Conservation (phyloP, 2,888 invertebrate genomes). For the Drosophila macrospina region DNA sequence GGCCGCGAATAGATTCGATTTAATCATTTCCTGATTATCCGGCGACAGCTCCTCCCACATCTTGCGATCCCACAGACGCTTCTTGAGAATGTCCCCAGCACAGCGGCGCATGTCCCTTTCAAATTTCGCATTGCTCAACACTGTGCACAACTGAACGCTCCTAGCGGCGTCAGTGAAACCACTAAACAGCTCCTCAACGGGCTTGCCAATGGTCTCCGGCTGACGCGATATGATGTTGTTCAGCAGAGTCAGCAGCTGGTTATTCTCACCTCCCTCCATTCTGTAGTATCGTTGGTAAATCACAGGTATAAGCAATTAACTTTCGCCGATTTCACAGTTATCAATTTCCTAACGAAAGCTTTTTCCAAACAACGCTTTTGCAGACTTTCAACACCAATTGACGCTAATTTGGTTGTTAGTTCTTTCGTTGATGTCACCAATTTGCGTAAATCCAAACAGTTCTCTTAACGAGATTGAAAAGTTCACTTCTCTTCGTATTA, state of each 20-base stretch:
- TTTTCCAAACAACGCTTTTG: neutral
- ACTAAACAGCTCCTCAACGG: slow-evolving; percentile 5
- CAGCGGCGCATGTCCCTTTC: slow-evolving; percentile 10
- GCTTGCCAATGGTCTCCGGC: slow-evolving; percentile 1
- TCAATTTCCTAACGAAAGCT: neutral
- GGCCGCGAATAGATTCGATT: neutral
- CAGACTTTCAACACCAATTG: no score
- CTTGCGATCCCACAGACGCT: neutral
- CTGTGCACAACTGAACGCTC: slow-evolving; percentile 8
- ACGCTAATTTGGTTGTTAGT: no score
- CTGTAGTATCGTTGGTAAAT: neutral
- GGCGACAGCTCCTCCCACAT: neutral
- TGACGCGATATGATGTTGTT: slow-evolving; percentile 24
- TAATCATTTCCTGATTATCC: neutral
- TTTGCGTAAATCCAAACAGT: no score
- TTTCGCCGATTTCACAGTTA: neutral
- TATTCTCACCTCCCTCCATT: slow-evolving; percentile 16
- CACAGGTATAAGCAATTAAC: no score
- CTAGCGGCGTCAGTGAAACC: slow-evolving; percentile 13
- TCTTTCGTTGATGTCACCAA: no score
- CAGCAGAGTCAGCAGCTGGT: slow-evolving; percentile 17
- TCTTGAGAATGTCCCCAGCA: slow-evolving; percentile 14
- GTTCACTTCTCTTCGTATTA: no score
- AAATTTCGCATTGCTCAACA: slow-evolving; percentile 2
- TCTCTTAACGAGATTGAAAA: no score